A percentile compares a stretch with the other conserved stretches of the same genome.
These are phyloP conservation scores for Epizoanthus rinbou DNA, from an alignment of 92 coral and sea anemone species.

Conservation along the genomic window DNA sequence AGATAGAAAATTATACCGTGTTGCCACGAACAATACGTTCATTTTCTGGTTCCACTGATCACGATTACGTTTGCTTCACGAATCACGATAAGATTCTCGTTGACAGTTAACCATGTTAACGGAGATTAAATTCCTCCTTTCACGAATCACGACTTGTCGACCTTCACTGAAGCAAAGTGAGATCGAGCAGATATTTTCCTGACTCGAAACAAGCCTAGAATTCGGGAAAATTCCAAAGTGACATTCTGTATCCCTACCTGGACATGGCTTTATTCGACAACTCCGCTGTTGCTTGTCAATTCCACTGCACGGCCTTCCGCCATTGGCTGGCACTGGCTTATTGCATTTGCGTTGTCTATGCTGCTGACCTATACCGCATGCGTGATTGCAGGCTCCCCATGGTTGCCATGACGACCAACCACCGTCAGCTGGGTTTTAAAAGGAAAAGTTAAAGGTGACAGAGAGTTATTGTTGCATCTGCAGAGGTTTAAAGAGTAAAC, in stretches of 20 bases:
- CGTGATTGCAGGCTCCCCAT: conserved; percentile 29
- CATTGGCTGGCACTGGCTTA: conserved; percentile 27
- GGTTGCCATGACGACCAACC: conserved; percentile 31
- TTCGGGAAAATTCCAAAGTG: background rate
- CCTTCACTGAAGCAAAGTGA: background rate
- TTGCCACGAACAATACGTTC: no score
- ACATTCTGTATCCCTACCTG: background rate
- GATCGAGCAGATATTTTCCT: background rate
- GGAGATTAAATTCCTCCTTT: no score
- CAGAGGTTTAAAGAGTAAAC: no score
- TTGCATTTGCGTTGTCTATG: conserved; percentile 3
- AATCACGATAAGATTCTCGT: no score
- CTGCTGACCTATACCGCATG: conserved; percentile 24
- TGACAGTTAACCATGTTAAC: no score
- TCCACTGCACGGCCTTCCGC: conserved; percentile 9
- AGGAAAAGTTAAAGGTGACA: no score
- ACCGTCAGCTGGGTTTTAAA: conserved; percentile 15
- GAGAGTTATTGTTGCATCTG: no score
- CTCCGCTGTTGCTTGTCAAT: conserved; percentile 4
- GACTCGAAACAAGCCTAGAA: background rate
- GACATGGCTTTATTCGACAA: conserved; percentile 28
- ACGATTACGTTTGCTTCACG: no score
- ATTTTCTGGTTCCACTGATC: no score
- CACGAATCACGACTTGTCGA: no score
- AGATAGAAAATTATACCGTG: no score